Base-by-base conservation (phyloP, 2,113 vertebrate genomes). In the Phycodurus eques region DNA sequence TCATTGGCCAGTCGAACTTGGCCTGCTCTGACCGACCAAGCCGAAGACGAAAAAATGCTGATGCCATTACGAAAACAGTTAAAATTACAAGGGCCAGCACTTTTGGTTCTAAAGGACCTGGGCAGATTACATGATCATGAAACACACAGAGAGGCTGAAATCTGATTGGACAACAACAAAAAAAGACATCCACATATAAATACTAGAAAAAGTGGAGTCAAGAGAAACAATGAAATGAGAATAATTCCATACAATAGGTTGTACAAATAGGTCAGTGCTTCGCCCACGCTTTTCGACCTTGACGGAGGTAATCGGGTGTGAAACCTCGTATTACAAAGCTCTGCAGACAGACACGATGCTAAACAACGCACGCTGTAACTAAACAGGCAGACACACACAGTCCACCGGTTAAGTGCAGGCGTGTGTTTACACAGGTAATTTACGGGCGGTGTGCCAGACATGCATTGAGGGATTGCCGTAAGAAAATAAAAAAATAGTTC, bases 401-500 rank as follows among this genome's bases (percentile, higher is more conserved):
- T 33, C 65, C 44, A 13, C 54, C 51, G 59, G 31, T 75, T 64
- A 68, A 57, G 71, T 72, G 59, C 70, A 62, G 66, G 46, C 56
- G 33, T 62, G 33, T 62, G 64, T 49, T 57, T 46, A 67, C 61
- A 71, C 39, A 53, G 68, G 31, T 81, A 67, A 76, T 46, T 79
- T 66, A 71, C 70, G 51, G 56, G 44, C 43, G 20, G 19, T 4
- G 56, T 22, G 72, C 67, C 66, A 56, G 46, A 69, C 15, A 65
- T 39, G 57, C 13, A 2, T 17, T 33, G 27, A 20, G 13, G 46
- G 63, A 9, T 80, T 59, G 66, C 44, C 20, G 42, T 61, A 2
- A 61, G 33, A 53, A 53, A 12, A 39, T 39, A 5, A 39, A 53
- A 53, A 53, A 17, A 53, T 19, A 7, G 49, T 53, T 53, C 15